Evolutionary conservation across 2,113 vertebrate genomes (phyloP), one percentile per base, ranked within the genome.

Genomic region (Nerophis ophidion): DNA sequence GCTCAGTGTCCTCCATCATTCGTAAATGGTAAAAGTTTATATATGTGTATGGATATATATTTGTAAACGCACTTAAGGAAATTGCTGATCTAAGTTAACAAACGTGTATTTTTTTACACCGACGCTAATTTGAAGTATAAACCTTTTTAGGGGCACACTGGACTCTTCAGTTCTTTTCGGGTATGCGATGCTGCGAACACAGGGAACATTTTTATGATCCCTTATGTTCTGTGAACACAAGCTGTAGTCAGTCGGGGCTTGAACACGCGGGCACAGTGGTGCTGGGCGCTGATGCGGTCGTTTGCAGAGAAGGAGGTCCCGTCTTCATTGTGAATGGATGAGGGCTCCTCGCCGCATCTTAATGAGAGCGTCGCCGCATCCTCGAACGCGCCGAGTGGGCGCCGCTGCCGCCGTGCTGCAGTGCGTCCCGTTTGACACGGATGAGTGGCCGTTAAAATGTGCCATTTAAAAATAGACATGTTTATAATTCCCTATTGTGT

Each of bases 311-410:
- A 63, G 73, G 74, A 60, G 70, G 75, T 71, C 73, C 52, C 16
- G 11, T 51, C 64, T 80, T 64, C 59, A 7, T 60, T 75, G 63
- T 77, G 75, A 77, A 82, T 79, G 77, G 77, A 82, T 82, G 74
- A 74, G 76, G 67, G 61, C 77, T 75, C 5, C 53, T 76, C 67
- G 63, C 53, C 60, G 74, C 73, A 66, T 84, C 75, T 67, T 72
- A 77, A 83, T 81, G 70, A 83, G 70, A 60, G 67, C 54, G 61
- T 19, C 62, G 51, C 55, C 15, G 48, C 57, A 33, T 71, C 77
- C 76, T 61, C 66, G 72, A 77, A 79, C 66, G 52, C 35, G 65
- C 50, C 59, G 74, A 81, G 82, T 70, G 74, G 80, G 76, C 63
- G 63, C 4, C 40, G 73, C 48, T 9, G 73, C 48, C 16, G 58